Conservation (phyloP, 2,888 invertebrate genomes). For the Brachycybe producta region DNA sequence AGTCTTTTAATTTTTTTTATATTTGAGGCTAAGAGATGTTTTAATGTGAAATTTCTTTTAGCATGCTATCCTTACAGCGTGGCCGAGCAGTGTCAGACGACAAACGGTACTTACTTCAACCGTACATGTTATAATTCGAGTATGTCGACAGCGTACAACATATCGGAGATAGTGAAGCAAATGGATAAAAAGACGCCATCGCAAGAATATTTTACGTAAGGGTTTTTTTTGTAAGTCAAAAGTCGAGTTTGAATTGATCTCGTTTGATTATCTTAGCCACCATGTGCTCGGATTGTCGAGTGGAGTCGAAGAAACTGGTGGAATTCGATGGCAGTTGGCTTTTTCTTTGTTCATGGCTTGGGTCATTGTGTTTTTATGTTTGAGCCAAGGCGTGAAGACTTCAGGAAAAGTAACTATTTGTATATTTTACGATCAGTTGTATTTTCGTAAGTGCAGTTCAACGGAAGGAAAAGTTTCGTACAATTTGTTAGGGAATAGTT, state of each 20-base stretch:
- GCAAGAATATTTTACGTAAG: slow-evolving; percentile 35
- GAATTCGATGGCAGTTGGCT: slow-evolving; percentile 48
- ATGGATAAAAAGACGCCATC: slow-evolving; percentile 31
- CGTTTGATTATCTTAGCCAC: slow-evolving; percentile 9
- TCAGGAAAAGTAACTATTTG: slow-evolving; percentile 48
- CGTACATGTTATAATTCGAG: slow-evolving; percentile 30
- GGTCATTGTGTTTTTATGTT: slow-evolving; percentile 61
- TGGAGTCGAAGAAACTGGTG: slow-evolving; percentile 42
- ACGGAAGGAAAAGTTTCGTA: too few species aligned
- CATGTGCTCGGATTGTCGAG: slow-evolving; percentile 54
- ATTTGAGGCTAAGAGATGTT: too few species aligned
- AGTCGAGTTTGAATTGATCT: neutral
- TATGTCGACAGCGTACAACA: slow-evolving; percentile 23
- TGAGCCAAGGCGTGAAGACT: slow-evolving; percentile 64
- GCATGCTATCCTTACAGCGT: slow-evolving; percentile 29
- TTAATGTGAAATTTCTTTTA: too few species aligned
- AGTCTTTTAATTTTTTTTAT: too few species aligned
- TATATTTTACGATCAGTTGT: neutral
- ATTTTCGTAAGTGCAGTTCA: neutral
- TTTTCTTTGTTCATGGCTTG: slow-evolving; percentile 61
- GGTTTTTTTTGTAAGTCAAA: slow-evolving; percentile 3
- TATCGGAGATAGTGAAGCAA: slow-evolving; percentile 25
- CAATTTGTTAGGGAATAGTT: too few species aligned
- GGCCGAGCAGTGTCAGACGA: slow-evolving; percentile 28
- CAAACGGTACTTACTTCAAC: slow-evolving; percentile 30